These are phyloP conservation scores for Alligator mississippiensis DNA, from an alignment of 2,113 vertebrate species.

Conservation along the genomic window DNA sequence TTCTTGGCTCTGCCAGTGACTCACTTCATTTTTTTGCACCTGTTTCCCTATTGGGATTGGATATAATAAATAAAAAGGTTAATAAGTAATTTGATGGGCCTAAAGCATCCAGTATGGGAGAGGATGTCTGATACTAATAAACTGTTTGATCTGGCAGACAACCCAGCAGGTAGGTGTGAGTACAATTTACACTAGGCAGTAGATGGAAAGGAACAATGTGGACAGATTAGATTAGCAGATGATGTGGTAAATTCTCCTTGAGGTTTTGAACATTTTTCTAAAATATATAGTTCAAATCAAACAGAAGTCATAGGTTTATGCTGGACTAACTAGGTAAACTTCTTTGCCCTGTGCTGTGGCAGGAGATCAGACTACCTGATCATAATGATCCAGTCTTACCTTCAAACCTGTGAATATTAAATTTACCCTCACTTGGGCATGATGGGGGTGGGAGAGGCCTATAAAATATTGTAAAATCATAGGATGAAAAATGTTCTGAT, in stretches of 20 bases:
- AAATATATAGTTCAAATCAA: neutral
- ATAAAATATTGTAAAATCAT: neutral
- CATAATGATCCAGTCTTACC: neutral
- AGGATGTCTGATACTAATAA: neutral
- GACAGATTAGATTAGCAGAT: slow-evolving; percentile 19
- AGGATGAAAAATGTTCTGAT: neutral
- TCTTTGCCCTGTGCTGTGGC: neutral
- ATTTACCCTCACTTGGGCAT: neutral
- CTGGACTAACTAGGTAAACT: neutral
- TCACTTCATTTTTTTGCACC: neutral
- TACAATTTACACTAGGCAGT: slow-evolving; percentile 17
- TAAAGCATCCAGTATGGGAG: slow-evolving; percentile 28
- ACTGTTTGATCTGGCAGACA: slow-evolving; percentile 34
- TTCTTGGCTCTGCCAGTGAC: neutral
- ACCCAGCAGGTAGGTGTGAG: slow-evolving; percentile 20
- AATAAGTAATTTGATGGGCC: slow-evolving; percentile 37
- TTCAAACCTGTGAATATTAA: neutral
- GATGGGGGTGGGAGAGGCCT: neutral
- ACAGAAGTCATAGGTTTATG: neutral
- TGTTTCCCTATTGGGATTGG: no score
- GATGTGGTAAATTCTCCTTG: neutral
- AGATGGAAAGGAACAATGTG: neutral
- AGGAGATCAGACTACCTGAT: neutral
- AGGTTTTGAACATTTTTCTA: neutral
- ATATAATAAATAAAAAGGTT: neutral